phyloP scores from a whole-genome alignment of 2,888 invertebrate species.

The Rhynchonema sp. region DNA sequence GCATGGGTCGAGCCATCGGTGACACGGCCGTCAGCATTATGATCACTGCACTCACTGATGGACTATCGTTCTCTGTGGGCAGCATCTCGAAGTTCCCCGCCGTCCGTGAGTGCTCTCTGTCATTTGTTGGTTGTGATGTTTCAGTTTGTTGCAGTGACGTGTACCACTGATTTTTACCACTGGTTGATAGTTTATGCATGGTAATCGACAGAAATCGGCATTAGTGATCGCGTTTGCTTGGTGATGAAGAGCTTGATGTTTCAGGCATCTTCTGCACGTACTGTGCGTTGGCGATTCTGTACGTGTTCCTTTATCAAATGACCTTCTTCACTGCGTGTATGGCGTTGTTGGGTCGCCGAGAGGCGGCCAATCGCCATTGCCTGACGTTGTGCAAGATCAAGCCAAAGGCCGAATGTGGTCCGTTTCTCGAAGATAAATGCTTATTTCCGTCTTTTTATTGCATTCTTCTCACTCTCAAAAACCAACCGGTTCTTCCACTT shows the following conservation, averaged over 20 bases:
- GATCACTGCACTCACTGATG: constrained; percentile 65
- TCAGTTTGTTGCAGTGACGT: too few relatives aligned
- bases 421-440: too few relatives aligned
- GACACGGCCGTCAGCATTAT: constrained; percentile 86
- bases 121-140: too few relatives aligned
- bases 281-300: constrained; percentile 72
- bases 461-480: too few relatives aligned
- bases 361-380: constrained; percentile 64
- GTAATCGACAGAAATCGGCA: too few relatives aligned
- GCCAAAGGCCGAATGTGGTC: constrained; percentile 3
- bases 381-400: constrained; percentile 30
- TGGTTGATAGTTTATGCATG: too few relatives aligned
- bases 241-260: background rate
- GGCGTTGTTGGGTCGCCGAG: constrained; percentile 68
- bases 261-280: constrained; percentile 67
- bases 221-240: too few relatives aligned
- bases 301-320: constrained; percentile 73
- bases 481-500: background rate
- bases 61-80: constrained; percentile 75
- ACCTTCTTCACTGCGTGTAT: constrained; percentile 80
- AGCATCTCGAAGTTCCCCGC: constrained; percentile 79
- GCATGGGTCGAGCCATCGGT: constrained; percentile 66
- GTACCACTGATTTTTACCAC: too few relatives aligned
- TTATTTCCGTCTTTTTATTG: too few relatives aligned
- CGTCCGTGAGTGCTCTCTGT: constrained; percentile 46